Conservation (phyloP, 2,888 invertebrate species). For the Ornithoptera priamus region DNA sequence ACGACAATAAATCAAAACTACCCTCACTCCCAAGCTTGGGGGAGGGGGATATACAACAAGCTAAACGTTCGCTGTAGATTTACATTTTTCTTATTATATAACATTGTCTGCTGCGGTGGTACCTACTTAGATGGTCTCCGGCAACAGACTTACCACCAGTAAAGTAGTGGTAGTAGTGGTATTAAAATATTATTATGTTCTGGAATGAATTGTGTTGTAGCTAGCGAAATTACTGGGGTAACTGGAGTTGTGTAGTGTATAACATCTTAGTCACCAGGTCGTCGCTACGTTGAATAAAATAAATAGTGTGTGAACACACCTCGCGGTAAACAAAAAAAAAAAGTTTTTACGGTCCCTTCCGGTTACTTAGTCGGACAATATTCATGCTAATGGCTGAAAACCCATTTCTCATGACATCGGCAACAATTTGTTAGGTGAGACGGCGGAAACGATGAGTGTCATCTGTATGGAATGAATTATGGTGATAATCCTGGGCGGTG, state of each 20-base stretch:
- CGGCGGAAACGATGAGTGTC: slow-evolving; percentile 23
- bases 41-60: neutral
- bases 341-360: neutral
- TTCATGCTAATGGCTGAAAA: neutral
- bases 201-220: too few species aligned
- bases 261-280: too few species aligned
- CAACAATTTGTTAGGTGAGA: slow-evolving; percentile 26
- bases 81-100: neutral
- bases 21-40: neutral
- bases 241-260: too few species aligned
- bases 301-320: too few species aligned
- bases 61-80: neutral
- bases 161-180: too few species aligned
- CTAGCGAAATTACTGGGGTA: too few species aligned
- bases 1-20: slow-evolving; percentile 20
- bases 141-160: too few species aligned
- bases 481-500: slow-evolving; percentile 5
- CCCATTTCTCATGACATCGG: slow-evolving; percentile 20
- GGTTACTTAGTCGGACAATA: neutral
- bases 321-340: too few species aligned
- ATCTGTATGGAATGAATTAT: slow-evolving; percentile 2
- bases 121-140: too few species aligned
- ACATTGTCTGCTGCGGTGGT: too few species aligned
- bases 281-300: too few species aligned
- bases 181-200: too few species aligned